Conservation (phyloP, 2,888 invertebrate species). For the Conchocele bisecta region DNA sequence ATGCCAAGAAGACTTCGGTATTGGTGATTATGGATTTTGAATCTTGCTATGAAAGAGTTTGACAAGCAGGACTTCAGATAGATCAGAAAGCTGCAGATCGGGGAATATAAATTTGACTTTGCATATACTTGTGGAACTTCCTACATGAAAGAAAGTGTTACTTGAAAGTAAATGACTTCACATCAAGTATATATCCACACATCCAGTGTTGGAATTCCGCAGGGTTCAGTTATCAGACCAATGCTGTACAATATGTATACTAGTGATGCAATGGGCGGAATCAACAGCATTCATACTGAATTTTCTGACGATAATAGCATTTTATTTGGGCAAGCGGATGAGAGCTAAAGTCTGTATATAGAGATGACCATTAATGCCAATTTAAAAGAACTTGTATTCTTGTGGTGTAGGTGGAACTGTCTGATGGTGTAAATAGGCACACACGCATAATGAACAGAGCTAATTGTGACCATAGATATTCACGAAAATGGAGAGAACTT, state of each 20-base stretch:
- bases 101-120: neutral
- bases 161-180: too few relatives aligned
- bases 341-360: too few relatives aligned
- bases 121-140: neutral
- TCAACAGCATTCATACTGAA: conserved; percentile 6
- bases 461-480: too few relatives aligned
- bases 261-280: conserved; percentile 1
- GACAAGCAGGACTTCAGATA: conserved; percentile 3
- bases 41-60: conserved; percentile 13
- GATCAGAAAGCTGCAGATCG: neutral
- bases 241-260: conserved; percentile 18
- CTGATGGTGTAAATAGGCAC: too few relatives aligned
- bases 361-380: too few relatives aligned
- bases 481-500: too few relatives aligned
- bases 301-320: conserved; percentile 7
- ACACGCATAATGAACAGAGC: too few relatives aligned
- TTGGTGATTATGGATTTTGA: neutral
- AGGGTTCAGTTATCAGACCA: too few relatives aligned
- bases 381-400: too few relatives aligned
- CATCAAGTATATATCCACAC: neutral
- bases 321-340: too few relatives aligned
- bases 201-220: neutral
- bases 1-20: neutral
- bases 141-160: too few relatives aligned
- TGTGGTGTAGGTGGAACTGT: too few relatives aligned